These are phyloP conservation scores for Pseudomyrmex gracilis DNA, from an alignment of 1,140 invertebrate genomes.

Conservation along the genomic window DNA sequence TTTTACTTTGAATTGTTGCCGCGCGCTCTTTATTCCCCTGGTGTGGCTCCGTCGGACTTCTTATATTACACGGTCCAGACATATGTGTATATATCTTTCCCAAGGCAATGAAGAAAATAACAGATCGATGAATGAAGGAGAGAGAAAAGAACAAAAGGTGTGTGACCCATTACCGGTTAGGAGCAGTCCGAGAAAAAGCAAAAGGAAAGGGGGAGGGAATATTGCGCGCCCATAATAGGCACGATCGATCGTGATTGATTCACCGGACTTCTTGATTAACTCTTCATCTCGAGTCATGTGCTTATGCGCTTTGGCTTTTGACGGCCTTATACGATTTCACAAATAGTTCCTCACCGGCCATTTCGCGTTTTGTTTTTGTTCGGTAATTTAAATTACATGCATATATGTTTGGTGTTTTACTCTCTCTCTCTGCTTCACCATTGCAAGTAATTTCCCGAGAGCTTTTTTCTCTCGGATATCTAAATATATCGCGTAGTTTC, in stretches of 20 bases:
- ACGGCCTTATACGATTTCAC: slow-evolving; percentile 2
- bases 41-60: background rate
- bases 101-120: slow-evolving; percentile 37
- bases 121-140: slow-evolving; percentile 36
- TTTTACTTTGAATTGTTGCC: too few relatives aligned
- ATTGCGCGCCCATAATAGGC: slow-evolving; percentile 52
- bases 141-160: slow-evolving; percentile 31
- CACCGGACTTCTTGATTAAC: slow-evolving; percentile 73
- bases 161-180: slow-evolving; percentile 34
- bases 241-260: slow-evolving; percentile 74
- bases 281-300: slow-evolving; percentile 69
- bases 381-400: background rate
- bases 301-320: slow-evolving; percentile 23
- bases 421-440: too few relatives aligned
- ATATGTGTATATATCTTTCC: slow-evolving; percentile 21
- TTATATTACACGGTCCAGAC: slow-evolving; percentile 61
- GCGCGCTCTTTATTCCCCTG: too few relatives aligned
- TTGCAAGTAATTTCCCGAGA: too few relatives aligned
- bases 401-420: too few relatives aligned
- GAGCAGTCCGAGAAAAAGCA: slow-evolving; percentile 44
- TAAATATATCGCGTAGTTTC: too few relatives aligned
- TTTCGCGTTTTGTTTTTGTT: slow-evolving; percentile 1
- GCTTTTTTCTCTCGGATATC: too few relatives aligned
- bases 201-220: slow-evolving; percentile 7
- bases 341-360: slow-evolving; percentile 11